Conservation (phyloP, 2,113 vertebrate genomes). For the Piaya cayana region DNA sequence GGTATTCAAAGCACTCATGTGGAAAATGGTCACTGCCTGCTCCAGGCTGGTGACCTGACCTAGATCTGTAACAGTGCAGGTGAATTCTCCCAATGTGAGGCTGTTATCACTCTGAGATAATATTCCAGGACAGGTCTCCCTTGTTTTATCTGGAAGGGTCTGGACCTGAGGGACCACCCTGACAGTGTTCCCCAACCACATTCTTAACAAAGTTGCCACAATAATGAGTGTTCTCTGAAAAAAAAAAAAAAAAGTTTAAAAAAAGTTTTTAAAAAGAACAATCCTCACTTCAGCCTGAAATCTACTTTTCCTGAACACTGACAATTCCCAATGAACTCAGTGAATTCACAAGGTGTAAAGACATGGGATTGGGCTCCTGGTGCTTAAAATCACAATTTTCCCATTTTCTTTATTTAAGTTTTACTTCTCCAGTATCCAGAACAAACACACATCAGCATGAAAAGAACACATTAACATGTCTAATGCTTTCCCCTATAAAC, state of each 20-base stretch:
- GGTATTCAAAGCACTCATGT: not conserved
- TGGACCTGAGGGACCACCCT: not conserved
- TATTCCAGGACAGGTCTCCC: not conserved
- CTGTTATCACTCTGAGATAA: not conserved
- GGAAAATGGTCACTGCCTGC: not conserved
- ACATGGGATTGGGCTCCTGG: not conserved
- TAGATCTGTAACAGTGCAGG: not conserved
- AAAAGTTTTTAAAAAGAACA: no score
- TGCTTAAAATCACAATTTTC: not conserved
- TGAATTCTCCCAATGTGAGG: not conserved
- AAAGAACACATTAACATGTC: not conserved
- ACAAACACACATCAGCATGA: not conserved
- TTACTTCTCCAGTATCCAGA: not conserved
- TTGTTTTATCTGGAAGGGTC: not conserved
- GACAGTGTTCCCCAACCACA: not conserved
- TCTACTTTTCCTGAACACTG: not conserved
- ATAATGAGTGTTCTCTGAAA: not conserved
- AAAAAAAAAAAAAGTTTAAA: no score
- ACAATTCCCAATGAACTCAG: not conserved
- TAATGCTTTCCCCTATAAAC: slow-evolving; percentile 42
- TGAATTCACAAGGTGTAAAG: not conserved
- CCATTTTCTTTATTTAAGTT: not conserved
- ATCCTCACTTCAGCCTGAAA: not conserved
- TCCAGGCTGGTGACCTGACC: not conserved
- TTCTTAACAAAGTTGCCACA: not conserved